phyloP scores from a whole-genome alignment of 2,797 vertebrate genomes.

The Coilia nasus region DNA sequence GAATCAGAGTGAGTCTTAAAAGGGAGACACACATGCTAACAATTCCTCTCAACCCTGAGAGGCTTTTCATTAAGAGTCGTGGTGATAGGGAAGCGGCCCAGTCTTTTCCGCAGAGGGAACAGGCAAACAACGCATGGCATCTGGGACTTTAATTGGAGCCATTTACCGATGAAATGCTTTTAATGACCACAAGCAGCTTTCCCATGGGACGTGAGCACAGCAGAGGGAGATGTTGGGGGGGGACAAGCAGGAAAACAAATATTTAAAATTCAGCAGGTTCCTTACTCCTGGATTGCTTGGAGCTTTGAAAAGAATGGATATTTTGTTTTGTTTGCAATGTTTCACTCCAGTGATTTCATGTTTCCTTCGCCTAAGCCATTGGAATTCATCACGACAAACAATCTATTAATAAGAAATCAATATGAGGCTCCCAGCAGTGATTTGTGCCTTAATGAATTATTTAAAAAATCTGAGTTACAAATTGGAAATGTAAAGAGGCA shows the following conservation, averaged over 20 bases:
- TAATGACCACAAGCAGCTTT: constrained; percentile 21
- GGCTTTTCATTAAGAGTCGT: background rate
- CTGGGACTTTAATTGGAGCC: constrained; percentile 50
- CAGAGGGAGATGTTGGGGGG: background rate
- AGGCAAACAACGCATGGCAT: constrained; percentile 41
- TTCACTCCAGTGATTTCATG: constrained; percentile 55
- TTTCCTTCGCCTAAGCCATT: constrained; percentile 64
- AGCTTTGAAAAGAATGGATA: background rate
- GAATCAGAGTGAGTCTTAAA: no score
- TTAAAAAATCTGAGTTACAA: constrained; percentile 69
- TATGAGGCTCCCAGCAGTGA: constrained; percentile 67
- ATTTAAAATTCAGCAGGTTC: constrained; percentile 11
- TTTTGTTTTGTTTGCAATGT: constrained; percentile 37
- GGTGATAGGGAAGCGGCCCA: background rate
- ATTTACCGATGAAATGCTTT: constrained; percentile 32
- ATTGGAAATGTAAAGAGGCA: constrained; percentile 61
- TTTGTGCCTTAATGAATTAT: constrained; percentile 72
- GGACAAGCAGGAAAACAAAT: background rate
- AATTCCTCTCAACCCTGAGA: background rate
- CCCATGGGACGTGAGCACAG: background rate
- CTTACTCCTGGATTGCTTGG: background rate
- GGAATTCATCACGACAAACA: constrained; percentile 73
- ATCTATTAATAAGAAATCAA: constrained; percentile 77
- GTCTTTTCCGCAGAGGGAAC: background rate
- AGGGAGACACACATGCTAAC: background rate